A percentile compares a stretch with the other conserved stretches of the same genome.
Evolutionary conservation across 1,140 invertebrate genomes (phyloP).

Genomic region (Littorina saxatilis): DNA sequence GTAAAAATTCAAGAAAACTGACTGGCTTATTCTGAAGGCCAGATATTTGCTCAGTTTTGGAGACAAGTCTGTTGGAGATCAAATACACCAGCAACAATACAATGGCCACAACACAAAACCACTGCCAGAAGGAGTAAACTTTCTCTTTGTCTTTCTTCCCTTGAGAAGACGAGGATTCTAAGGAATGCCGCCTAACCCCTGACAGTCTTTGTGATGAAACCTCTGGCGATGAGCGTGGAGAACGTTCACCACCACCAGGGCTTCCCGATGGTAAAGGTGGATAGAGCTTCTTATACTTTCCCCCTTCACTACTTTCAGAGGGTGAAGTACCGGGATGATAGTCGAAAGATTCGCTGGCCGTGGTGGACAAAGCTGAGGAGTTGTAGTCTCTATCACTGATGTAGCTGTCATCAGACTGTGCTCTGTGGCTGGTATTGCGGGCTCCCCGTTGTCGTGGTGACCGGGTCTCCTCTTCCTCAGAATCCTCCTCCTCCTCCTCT

Average conservation of each 20-base stretch:
- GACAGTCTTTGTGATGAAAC: no score
- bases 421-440: neutral
- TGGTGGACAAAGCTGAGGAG: neutral
- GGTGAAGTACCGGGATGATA: neutral
- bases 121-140: no score
- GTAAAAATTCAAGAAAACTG: conserved; percentile 9
- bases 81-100: neutral
- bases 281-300: neutral
- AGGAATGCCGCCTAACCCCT: no score
- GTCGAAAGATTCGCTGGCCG: conserved; percentile 18
- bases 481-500: conserved; percentile 6
- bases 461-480: neutral
- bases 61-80: neutral
- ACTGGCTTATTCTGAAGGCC: no score
- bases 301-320: neutral
- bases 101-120: neutral
- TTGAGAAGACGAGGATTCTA: no score
- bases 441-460: neutral
- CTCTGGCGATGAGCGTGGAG: no score
- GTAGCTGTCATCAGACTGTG: neutral
- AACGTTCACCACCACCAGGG: no score
- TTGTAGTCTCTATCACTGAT: neutral
- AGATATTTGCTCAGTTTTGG: no score
- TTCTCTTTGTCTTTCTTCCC: no score
- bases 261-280: neutral